Conservation (phyloP, 30 jellyfish, hydroid and myxozoan species). For the Aurelia aurita region DNA sequence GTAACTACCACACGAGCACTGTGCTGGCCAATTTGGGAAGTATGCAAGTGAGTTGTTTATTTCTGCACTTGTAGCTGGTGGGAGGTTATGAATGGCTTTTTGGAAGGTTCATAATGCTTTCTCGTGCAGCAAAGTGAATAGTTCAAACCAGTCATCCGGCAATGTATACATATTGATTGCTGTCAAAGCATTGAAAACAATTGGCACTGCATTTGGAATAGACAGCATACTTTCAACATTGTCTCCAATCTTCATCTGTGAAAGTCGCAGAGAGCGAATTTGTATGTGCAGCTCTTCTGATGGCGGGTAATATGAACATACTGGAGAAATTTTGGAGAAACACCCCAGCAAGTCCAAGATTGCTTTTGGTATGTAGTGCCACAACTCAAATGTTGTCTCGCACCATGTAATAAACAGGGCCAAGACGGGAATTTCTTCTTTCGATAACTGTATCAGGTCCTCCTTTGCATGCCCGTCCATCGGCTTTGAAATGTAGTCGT, state of each 20-base stretch:
- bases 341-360: not conserved
- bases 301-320: not conserved
- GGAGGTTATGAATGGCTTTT: constrained; percentile 8
- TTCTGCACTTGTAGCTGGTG: constrained; percentile 10
- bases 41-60: not conserved
- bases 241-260: constrained; percentile 5
- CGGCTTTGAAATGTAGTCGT: not conserved
- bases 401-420: constrained; percentile 12
- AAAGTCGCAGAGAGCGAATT: not conserved
- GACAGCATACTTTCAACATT: not conserved
- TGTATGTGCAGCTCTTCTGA: not conserved
- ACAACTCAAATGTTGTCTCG: not conserved
- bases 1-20: constrained; percentile 15
- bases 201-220: constrained; percentile 1
- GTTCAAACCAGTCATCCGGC: constrained; percentile 25
- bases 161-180: not conserved
- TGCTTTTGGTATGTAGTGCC: constrained; percentile 13
- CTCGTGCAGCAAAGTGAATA: constrained; percentile 13
- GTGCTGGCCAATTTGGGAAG: constrained; percentile 45
- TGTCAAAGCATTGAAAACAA: constrained; percentile 14
- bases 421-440: not conserved
- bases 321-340: not conserved
- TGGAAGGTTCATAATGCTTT: constrained; percentile 1
- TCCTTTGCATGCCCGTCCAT: not conserved
- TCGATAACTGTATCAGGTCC: not conserved